Percentiles rank a stretch among this genome's conserved stretches.
Evolutionary conservation across 2,797 vertebrate genomes (phyloP).

Genomic region (Mycteria americana): DNA sequence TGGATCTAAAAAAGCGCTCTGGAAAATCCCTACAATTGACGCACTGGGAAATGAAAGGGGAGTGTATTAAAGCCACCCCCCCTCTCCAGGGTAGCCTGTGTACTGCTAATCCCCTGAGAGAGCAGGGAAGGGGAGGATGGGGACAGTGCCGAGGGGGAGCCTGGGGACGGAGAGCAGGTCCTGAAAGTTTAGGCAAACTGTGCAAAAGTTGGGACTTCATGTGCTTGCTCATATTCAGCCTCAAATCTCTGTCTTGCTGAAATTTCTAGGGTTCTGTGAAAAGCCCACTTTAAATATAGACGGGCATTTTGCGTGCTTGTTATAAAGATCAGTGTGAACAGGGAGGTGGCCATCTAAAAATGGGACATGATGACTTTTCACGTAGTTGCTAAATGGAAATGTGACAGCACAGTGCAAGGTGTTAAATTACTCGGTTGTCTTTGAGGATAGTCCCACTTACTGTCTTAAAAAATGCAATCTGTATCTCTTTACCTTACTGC

Average conservation of each 20-base stretch:
- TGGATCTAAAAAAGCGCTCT: slow-evolving; percentile 37
- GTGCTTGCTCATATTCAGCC: not conserved
- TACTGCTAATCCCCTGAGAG: not conserved
- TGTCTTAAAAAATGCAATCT: not conserved
- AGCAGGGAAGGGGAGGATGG: not conserved
- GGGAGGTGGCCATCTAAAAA: slow-evolving; percentile 47
- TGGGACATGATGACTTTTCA: slow-evolving; percentile 18
- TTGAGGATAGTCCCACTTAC: not conserved
- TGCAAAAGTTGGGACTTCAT: not conserved
- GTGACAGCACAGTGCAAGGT: not conserved
- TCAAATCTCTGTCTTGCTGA: not conserved
- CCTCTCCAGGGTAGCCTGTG: not conserved
- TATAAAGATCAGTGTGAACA: not conserved
- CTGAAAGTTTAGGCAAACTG: not conserved
- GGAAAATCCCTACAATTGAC: slow-evolving; percentile 18
- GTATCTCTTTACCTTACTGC: not conserved
- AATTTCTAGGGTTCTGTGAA: not conserved
- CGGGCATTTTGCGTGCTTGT: not conserved
- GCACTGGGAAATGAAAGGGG: not conserved
- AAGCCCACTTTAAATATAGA: slow-evolving; percentile 6
- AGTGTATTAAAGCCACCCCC: not conserved
- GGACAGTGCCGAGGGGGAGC: not conserved
- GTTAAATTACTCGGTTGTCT: not conserved
- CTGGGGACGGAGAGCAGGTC: not conserved
- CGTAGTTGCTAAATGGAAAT: not conserved